Evolutionary conservation across 1,140 invertebrate genomes (phyloP).

Genomic region (Ptiloglossa arizonensis): DNA sequence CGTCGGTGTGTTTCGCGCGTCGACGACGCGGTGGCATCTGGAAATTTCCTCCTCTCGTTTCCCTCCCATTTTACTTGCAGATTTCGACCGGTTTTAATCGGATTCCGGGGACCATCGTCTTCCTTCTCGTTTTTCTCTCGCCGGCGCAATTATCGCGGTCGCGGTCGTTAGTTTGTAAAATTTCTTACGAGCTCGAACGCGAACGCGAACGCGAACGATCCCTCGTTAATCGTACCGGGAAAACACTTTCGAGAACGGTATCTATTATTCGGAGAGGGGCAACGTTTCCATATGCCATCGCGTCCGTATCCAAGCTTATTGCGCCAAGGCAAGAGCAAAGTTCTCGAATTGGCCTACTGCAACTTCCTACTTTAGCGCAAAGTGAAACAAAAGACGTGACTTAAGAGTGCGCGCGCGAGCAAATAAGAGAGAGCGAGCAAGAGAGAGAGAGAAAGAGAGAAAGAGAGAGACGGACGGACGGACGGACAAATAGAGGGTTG

Average conservation of each 20-base stretch:
- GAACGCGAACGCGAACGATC: background rate
- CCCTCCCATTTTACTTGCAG: slow-evolving; percentile 37
- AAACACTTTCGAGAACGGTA: background rate
- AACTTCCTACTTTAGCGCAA: slow-evolving; percentile 67
- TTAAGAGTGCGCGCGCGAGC: slow-evolving; percentile 33
- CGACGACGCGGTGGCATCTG: slow-evolving; percentile 26
- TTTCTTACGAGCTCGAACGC: background rate
- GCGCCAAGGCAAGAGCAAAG: slow-evolving; percentile 64
- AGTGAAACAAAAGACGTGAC: slow-evolving; percentile 63
- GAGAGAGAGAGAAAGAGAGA: background rate
- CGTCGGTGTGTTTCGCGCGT: slow-evolving; percentile 14
- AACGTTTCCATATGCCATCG: slow-evolving; percentile 34
- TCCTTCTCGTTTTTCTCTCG: background rate
- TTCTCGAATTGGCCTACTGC: slow-evolving; percentile 61
- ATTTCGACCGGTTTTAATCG: slow-evolving; percentile 35
- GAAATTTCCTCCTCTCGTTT: slow-evolving; percentile 15
- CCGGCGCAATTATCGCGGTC: slow-evolving; percentile 33
- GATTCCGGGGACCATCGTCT: background rate
- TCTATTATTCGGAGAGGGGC: background rate
- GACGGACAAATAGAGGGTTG: too few relatives aligned
- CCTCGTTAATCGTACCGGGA: background rate
- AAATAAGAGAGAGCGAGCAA: background rate
- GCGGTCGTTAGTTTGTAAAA: slow-evolving; percentile 11
- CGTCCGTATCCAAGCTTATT: slow-evolving; percentile 57
- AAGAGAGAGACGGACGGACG: too few relatives aligned